A percentile compares a stretch with the other conserved stretches of the same genome.
Evolutionary conservation across 1,140 invertebrate genomes (phyloP).

Genomic region (Colletes latitarsis): DNA sequence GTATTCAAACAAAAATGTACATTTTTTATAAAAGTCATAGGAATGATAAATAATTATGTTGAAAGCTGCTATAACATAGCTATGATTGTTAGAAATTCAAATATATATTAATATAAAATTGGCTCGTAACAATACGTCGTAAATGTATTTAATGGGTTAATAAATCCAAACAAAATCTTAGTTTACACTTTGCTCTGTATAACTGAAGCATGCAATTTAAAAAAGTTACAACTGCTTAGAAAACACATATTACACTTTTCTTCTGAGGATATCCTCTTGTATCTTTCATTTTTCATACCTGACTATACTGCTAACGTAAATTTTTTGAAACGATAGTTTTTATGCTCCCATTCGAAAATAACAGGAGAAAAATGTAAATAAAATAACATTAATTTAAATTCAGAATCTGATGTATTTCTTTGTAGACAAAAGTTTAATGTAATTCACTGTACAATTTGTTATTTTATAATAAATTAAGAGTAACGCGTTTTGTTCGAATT

Average conservation of each 20-base stretch:
- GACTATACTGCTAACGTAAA: constrained; percentile 15
- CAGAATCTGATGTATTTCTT: background rate
- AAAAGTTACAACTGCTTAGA: background rate
- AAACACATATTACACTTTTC: constrained; percentile 24
- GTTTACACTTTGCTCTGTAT: constrained; percentile 11
- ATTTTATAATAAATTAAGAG: constrained; percentile 41
- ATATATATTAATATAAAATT: background rate
- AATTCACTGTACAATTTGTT: constrained; percentile 21
- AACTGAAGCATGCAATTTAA: constrained; percentile 26
- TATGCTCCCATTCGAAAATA: constrained; percentile 33
- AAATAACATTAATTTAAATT: background rate
- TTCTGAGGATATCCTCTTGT: background rate
- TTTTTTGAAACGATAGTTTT: constrained; percentile 9
- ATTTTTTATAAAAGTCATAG: background rate
- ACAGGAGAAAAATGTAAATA: constrained; percentile 3
- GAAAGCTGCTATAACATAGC: constrained; percentile 4
- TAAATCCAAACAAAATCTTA: constrained; percentile 18
- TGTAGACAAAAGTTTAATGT: background rate
- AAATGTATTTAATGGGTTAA: constrained; percentile 19
- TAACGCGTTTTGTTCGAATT: constrained; percentile 50
- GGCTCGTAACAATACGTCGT: background rate
- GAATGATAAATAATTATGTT: constrained; percentile 7
- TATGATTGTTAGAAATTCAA: background rate
- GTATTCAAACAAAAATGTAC: background rate
- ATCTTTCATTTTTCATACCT: constrained; percentile 27